These are phyloP conservation scores for Junonia oenone DNA, from an alignment of 2,888 invertebrate genomes.

Conservation along the genomic window DNA sequence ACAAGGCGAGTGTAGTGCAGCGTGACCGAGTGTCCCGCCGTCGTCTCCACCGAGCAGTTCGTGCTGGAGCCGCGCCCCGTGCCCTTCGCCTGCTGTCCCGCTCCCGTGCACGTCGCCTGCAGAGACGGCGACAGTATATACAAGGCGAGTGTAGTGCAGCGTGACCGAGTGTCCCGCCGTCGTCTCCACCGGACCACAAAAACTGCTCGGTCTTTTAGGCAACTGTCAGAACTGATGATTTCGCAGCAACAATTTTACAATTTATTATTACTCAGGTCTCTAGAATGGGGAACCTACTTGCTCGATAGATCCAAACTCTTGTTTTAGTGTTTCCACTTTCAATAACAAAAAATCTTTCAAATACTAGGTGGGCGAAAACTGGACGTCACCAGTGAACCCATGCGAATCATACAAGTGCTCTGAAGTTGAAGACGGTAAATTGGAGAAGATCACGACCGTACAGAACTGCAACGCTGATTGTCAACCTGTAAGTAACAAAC, in stretches of 20 bases:
- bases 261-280: too few species aligned
- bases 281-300: too few species aligned
- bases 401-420: slow-evolving; percentile 79
- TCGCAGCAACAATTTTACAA: too few species aligned
- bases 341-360: too few species aligned
- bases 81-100: slow-evolving; percentile 83
- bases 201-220: too few species aligned
- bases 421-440: slow-evolving; percentile 57
- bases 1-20: slow-evolving; percentile 74
- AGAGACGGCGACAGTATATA: slow-evolving; percentile 64
- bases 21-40: slow-evolving; percentile 69
- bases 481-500: slow-evolving; percentile 47
- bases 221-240: too few species aligned
- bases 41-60: slow-evolving; percentile 48
- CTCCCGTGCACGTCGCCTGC: slow-evolving; percentile 79
- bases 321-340: too few species aligned
- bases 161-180: slow-evolving; percentile 69
- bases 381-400: slow-evolving; percentile 74
- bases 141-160: slow-evolving; percentile 71
- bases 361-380: slow-evolving; percentile 77
- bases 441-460: slow-evolving; percentile 73
- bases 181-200: too few species aligned
- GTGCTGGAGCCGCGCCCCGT: slow-evolving; percentile 64
- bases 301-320: too few species aligned
- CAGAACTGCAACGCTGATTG: slow-evolving; percentile 73